Evolutionary conservation across 2,113 vertebrate species (phyloP), one percentile per base, ranked within the genome.

Genomic region (Synchiropus splendidus): DNA sequence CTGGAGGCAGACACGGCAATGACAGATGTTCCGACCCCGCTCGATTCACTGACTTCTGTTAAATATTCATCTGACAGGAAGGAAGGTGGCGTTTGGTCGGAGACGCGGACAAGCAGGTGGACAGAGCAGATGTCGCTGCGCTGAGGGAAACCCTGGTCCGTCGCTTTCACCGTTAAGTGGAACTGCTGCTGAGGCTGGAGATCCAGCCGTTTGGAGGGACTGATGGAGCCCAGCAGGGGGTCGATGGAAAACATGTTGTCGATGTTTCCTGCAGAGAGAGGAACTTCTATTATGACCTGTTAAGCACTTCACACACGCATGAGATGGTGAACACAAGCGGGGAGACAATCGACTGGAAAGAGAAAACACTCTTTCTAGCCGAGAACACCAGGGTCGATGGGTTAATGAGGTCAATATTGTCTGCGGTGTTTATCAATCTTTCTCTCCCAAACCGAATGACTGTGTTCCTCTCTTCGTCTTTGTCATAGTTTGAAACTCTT

Each of bases 111-210:
- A 4, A 56, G 75, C 58, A 98, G 31, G 2, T 84, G 84, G 27
- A 94, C 78, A 0, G 86, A 83, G 52, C 89, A 83, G 49, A 91
- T 67, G 66, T 91, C 89, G 31, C 85, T 89, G 68, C 85, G 67
- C 36, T 78, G 88, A 12, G 87, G 93, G 51, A 89, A 93, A 0
- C 90, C 91, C 70, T 86, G 88, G 48, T 98, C 90, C 12, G 87
- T 87, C 55, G 91, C 92, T 62, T 89, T 91, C 18, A 94, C 87
- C 6, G 86, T 89, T 43, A 98, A 60, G 32, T 88, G 86, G 45
- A 90, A 87, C 15, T 62, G 74, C 12, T 84, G 83, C 54, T 88
- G 86, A 31, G 79, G 73, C 50, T 84, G 74, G 3, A 58, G 77
- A 21, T 86, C 61, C 30, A 92, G 51, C 47, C 75, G 82, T 69